These are phyloP conservation scores for Lissonota sp. DNA, from an alignment of 2,888 invertebrate species.

Conservation along the genomic window DNA sequence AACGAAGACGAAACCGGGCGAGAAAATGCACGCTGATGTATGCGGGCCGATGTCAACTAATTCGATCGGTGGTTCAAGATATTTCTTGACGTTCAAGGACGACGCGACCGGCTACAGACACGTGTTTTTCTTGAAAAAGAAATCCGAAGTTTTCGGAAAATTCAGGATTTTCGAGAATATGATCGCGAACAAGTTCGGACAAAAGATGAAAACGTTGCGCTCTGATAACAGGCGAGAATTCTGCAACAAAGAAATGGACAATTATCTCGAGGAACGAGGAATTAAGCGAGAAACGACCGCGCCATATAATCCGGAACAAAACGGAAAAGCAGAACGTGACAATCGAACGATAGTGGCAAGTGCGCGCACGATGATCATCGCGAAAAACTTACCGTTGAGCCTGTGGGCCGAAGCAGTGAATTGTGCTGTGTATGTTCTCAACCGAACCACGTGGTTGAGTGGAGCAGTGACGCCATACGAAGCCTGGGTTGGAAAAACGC, in stretches of 20 bases:
- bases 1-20: neutral
- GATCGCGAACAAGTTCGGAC: conserved; percentile 49
- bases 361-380: conserved; percentile 69
- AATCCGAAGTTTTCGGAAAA: conserved; percentile 54
- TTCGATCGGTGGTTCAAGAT: conserved; percentile 55
- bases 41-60: conserved; percentile 57
- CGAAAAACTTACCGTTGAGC: conserved; percentile 45
- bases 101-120: conserved; percentile 55
- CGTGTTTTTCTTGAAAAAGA: conserved; percentile 57
- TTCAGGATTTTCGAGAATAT: conserved; percentile 53
- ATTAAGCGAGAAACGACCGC: conserved; percentile 68
- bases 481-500: conserved; percentile 65
- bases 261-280: conserved; percentile 62
- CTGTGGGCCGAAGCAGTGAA: conserved; percentile 72
- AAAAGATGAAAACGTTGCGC: conserved; percentile 37
- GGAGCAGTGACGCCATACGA: conserved; percentile 65
- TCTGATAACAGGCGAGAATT: conserved; percentile 62
- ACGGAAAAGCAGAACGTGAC: conserved; percentile 71
- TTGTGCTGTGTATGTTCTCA: conserved; percentile 56
- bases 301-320: conserved; percentile 72
- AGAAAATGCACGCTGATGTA: conserved; percentile 53
- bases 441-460: conserved; percentile 19
- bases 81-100: conserved; percentile 64
- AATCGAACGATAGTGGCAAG: conserved; percentile 72
- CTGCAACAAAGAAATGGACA: conserved; percentile 51